A percentile compares a stretch with the other conserved stretches of the same genome.
Conservation (phyloP, 2,797 vertebrate genomes). For the Rhynchotus rufescens region DNA sequence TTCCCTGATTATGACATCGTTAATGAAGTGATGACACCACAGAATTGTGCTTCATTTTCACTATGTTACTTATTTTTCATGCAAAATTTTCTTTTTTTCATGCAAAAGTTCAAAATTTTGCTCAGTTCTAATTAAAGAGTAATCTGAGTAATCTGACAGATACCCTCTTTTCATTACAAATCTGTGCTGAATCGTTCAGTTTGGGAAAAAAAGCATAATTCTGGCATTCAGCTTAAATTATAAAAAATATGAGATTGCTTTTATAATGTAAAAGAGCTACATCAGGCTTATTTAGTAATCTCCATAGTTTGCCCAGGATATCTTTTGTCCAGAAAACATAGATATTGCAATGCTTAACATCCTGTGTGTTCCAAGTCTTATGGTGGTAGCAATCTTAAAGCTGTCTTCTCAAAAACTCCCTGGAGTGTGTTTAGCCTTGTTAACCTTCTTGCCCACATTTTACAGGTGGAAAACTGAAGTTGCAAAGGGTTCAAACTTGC, state of each 20-base stretch:
- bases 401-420: neutral
- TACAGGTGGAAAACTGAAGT: neutral
- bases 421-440: neutral
- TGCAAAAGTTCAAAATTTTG: neutral
- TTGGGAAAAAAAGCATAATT: neutral
- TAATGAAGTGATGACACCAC: neutral
- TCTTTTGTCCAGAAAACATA: neutral
- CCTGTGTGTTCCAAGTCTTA: neutral
- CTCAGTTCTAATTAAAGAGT: conserved; percentile 1
- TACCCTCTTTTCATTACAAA: neutral
- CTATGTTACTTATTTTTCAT: neutral
- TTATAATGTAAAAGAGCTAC: neutral
- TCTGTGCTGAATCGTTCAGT: conserved; percentile 8
- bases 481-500: neutral
- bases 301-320: neutral
- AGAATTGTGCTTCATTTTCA: neutral
- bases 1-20: neutral
- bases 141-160: neutral
- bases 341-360: neutral
- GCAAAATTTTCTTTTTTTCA: neutral
- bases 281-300: neutral
- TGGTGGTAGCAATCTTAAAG: fast-evolving
- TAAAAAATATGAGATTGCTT: neutral
- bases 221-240: neutral
- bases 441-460: neutral